These are phyloP conservation scores for Perodicticus potto DNA, from an alignment of 2,797 vertebrate species.

Conservation along the genomic window DNA sequence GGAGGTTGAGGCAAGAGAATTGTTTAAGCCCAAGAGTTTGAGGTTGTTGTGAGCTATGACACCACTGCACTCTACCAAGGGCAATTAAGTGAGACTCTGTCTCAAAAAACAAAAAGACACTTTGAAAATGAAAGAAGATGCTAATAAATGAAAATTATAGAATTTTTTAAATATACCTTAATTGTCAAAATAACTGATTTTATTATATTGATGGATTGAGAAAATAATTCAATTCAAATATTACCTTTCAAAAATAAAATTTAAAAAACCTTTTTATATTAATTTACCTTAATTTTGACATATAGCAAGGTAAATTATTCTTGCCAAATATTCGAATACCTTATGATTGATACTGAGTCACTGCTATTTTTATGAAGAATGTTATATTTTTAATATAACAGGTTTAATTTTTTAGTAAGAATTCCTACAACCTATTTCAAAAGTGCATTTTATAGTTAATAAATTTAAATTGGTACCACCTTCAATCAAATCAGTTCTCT, in stretches of 20 bases:
- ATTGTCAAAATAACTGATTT: not conserved
- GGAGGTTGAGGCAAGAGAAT: too few species aligned
- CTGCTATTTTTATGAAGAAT: constrained; percentile 5
- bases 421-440: not conserved
- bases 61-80: too few species aligned
- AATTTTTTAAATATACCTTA: not conserved
- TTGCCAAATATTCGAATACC: not conserved
- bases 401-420: not conserved
- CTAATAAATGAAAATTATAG: not conserved
- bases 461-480: not conserved
- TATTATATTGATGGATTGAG: not conserved
- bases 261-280: not conserved
- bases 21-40: too few species aligned
- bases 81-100: too few species aligned
- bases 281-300: not conserved
- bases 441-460: not conserved
- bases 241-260: not conserved
- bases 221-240: not conserved
- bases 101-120: not conserved
- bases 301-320: not conserved
- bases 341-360: not conserved
- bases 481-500: not conserved
- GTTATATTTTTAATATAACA: not conserved
- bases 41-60: too few species aligned
- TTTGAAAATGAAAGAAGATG: not conserved